Percentiles rank a stretch among this genome's conserved stretches.
Evolutionary conservation across 2,797 vertebrate genomes (phyloP).

Genomic region (Parotocinclus haroldoi): DNA sequence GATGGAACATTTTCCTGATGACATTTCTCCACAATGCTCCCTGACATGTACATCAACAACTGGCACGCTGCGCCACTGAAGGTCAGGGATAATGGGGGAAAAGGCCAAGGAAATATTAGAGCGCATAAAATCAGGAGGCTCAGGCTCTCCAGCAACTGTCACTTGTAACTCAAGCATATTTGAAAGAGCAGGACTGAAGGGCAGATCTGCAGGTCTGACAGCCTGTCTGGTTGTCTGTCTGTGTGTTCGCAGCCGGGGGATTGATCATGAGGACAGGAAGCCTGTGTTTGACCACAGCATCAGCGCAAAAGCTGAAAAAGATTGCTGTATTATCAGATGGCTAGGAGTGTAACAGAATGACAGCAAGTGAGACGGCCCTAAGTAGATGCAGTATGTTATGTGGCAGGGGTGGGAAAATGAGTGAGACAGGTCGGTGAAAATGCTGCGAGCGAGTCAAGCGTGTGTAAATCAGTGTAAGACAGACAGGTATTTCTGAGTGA

Average conservation of each 20-base stretch:
- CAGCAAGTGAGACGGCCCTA: too few species aligned
- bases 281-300: not conserved
- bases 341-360: too few species aligned
- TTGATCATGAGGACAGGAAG: conserved; percentile 6
- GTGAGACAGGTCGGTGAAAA: too few species aligned
- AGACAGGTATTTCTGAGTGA: too few species aligned
- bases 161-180: conserved; percentile 45
- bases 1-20: conserved; percentile 53
- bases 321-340: too few species aligned
- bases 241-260: not conserved
- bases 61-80: conserved; percentile 46
- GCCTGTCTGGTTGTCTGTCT: conserved; percentile 3
- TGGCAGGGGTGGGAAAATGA: too few species aligned
- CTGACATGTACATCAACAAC: conserved; percentile 54
- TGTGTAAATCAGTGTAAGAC: not conserved
- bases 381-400: too few species aligned
- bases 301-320: not conserved
- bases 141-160: conserved; percentile 46
- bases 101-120: conserved; percentile 55
- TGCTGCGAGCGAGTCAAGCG: not conserved
- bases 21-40: conserved; percentile 54
- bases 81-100: conserved; percentile 54
- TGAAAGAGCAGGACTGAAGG: conserved; percentile 45
- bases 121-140: conserved; percentile 48
- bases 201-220: conserved; percentile 30